Evolutionary conservation across 2,888 invertebrate species (phyloP), one percentile per base, ranked within the genome.

Genomic region (Eupeodes latifasciatus): DNA sequence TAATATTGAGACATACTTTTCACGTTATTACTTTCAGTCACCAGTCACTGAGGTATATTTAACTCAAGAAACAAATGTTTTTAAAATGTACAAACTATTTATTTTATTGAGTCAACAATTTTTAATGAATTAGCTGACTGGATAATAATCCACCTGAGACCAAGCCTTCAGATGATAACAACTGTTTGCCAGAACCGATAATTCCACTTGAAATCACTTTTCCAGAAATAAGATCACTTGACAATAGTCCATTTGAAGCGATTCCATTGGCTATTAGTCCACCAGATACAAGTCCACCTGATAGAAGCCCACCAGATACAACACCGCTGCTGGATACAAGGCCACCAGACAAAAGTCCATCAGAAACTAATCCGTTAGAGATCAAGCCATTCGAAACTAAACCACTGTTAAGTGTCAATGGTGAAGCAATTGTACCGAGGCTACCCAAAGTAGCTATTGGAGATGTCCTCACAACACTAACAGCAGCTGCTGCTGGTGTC

Each of bases 351-450:
- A 80, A 27, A 0, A 79, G 10, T 53, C 62, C 44, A 72, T 14
- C 19, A 0, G 67, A 53, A 0, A 78, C 6, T 0, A 78, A 12
- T 12, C 78, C 78, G 40, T 27, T 51, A 0, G 69, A 55, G n/a
- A 47, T n/a, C 16, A 40, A 16, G 2, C 62, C 61, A 61, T 61
- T 61, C 5, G 61, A 40, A 5, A 67, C 11, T 2, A 74, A 51
- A 2, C 69, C 76, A 66, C 27, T 49, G 27, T 27, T 49, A 5
- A 67, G 4, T 27, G 27, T 12, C 67, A 74, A 53, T 66, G 83
- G 72, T 1, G n/a, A 9, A 57, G 27, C 27, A 14, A 59, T 72
- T 10, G 34, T 14, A 4, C 19, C 44, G 11, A 44, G 6, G 12
- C 16, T 27, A 12, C 27, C 12, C 64, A 64, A 47, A 14, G 62